phyloP scores from a whole-genome alignment of 1,140 invertebrate species.

The Belonocnema kinseyi region DNA sequence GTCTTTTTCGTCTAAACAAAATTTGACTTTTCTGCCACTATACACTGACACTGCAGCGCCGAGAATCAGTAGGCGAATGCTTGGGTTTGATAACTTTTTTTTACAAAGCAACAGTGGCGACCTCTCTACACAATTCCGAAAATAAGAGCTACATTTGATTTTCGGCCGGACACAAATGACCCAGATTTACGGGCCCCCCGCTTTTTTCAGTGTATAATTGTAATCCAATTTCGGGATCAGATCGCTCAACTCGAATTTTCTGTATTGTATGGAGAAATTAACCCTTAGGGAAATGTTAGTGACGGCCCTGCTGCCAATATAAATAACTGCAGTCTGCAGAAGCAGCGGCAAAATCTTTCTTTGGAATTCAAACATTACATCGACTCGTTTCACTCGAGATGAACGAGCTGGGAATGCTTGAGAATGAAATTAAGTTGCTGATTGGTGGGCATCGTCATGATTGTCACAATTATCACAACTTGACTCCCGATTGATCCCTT shows the following conservation, averaged over 20 bases:
- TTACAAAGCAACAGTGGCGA: too few relatives aligned
- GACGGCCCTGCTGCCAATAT: constrained; percentile 35
- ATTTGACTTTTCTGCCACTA: too few relatives aligned
- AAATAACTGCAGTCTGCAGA: background rate
- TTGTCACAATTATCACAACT: constrained; percentile 73
- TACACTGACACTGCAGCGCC: too few relatives aligned
- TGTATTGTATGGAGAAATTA: too few relatives aligned
- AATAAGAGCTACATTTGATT: too few relatives aligned
- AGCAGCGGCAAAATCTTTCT: constrained; percentile 42
- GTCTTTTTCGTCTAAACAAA: too few relatives aligned
- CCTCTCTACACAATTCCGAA: too few relatives aligned
- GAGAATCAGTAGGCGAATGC: too few relatives aligned
- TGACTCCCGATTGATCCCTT: constrained; percentile 73
- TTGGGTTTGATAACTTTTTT: too few relatives aligned
- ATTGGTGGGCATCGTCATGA: constrained; percentile 65
- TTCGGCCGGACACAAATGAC: too few relatives aligned
- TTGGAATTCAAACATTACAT: constrained; percentile 45
- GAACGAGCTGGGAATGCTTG: constrained; percentile 29
- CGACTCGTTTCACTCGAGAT: constrained; percentile 42
- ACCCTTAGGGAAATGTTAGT: constrained; percentile 13
- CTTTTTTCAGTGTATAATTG: too few relatives aligned
- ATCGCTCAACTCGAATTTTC: background rate
- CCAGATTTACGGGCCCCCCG: too few relatives aligned
- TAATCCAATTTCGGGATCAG: background rate
- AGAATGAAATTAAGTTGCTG: constrained; percentile 43